Base-by-base conservation (phyloP, 2,113 vertebrate species). In the Takifugu bimaculatus region DNA sequence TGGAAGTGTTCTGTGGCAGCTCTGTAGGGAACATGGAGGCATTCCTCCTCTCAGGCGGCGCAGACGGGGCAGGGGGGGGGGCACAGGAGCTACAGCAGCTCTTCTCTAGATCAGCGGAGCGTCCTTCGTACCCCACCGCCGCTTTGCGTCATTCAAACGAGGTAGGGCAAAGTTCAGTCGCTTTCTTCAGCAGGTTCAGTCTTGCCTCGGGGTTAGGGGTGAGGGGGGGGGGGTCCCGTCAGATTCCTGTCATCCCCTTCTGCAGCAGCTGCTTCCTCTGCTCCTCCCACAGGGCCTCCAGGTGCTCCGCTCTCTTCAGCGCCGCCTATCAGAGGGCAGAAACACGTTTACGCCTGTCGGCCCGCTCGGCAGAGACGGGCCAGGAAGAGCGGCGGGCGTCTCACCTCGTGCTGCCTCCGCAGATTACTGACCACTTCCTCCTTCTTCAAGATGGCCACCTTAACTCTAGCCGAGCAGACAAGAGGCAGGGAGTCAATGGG, bases 281-380 rank as follows among this genome's bases (percentile, higher is more conserved):
- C 69, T 93, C 93, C 3, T 94, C 91, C 88, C 97, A 88, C 63
- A 99, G 88, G 9, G 90, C 90, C 61, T 97, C 94, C 66, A 99
- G 89, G 72, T 91, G 92, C 14, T 93, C 92, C 0, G 95, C 95
- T 75, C 95, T 87, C 88, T 93, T 94, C 82, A 94, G 5, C 0
- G 94, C 94, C 0, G 92, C 95, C 96, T 98, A 77, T 45, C 62
- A 68, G 1, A 60, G 43, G 55, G 73, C 11, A 77, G 28, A 6
- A n/a, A 0, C 0, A 26, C 1, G 20, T 43, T 74, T 48, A 76
- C 5, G 28, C 35, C 35, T 39, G 49, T 76, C 66, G 61, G 12
- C 72, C 63, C 52, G 26, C 56, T 20, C 28, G 13, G 9, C 6
- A 4, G 29, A 9, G 15, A 54, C 12, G 43, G n/a, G 3, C 32